Conservation (phyloP, 2,113 vertebrate species). For the Pycnonotus jocosus region DNA sequence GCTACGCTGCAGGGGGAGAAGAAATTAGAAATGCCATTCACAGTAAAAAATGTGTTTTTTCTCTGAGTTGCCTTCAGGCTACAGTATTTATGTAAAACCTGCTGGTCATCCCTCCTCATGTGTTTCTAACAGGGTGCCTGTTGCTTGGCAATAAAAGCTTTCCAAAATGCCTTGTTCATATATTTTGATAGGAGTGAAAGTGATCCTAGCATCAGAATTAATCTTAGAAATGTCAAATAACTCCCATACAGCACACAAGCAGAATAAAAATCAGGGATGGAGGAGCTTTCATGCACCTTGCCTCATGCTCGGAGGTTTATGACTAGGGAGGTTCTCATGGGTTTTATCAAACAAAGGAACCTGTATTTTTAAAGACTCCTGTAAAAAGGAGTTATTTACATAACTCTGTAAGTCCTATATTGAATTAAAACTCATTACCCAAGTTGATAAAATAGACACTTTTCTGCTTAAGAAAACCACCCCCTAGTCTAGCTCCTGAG, state of each 20-base stretch:
- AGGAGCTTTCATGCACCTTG: not conserved
- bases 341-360: not conserved
- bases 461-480: not conserved
- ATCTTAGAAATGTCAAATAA: not conserved
- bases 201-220: slow-evolving; percentile 1
- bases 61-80: slow-evolving; percentile 18
- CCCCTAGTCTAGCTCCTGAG: not conserved
- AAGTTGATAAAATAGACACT: not conserved
- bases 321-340: not conserved
- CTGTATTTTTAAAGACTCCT: not conserved
- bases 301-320: not conserved
- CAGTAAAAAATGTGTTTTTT: not conserved
- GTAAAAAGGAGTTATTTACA: not conserved
- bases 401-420: not conserved
- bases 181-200: slow-evolving; percentile 11
- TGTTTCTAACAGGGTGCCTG: slow-evolving; percentile 4
- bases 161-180: not conserved
- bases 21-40: slow-evolving; percentile 9
- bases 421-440: not conserved
- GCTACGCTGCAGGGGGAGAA: not conserved
- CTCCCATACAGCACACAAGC: not conserved
- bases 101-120: not conserved
- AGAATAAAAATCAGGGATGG: not conserved
- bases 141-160: slow-evolving; percentile 61
- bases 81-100: not conserved